phyloP scores from a whole-genome alignment of 2,113 vertebrate species.

The Potamarius usumacintae region DNA sequence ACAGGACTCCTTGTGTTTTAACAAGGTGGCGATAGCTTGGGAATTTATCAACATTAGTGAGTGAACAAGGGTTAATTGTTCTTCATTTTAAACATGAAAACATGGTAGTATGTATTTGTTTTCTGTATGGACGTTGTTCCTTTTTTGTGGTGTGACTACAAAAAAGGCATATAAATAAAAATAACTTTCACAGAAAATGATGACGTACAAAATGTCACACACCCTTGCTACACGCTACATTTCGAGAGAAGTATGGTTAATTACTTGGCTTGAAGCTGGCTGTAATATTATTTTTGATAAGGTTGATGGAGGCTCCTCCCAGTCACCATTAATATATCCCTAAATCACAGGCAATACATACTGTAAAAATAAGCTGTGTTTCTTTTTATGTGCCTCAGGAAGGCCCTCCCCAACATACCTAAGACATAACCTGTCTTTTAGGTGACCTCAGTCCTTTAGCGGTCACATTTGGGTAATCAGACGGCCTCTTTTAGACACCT shows the following conservation, averaged over 20 bases:
- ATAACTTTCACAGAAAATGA: not conserved
- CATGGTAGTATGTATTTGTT: not conserved
- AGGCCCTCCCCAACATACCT: conserved; percentile 53
- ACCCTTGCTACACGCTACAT: not conserved
- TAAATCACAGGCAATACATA: conserved; percentile 80
- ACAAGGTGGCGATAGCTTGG: conserved; percentile 56
- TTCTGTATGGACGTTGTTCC: conserved; percentile 4
- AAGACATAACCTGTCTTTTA: not conserved
- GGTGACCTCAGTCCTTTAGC: not conserved
- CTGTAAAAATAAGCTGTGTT: conserved; percentile 93
- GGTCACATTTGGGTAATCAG: conserved; percentile 22
- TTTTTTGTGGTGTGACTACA: not conserved
- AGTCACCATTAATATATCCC: conserved; percentile 85
- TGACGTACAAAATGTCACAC: not conserved
- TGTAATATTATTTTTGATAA: conserved; percentile 95
- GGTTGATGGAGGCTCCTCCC: conserved; percentile 80
- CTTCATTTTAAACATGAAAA: conserved; percentile 51
- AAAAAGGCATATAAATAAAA: not conserved
- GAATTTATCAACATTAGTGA: conserved; percentile 60
- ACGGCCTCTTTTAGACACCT: conserved; percentile 26
- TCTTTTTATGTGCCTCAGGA: conserved; percentile 99
- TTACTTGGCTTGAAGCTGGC: conserved; percentile 67
- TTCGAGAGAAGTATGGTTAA: not conserved
- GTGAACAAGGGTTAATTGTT: conserved; percentile 51
- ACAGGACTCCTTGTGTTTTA: conserved; percentile 63